Conservation (phyloP, 2,888 invertebrate genomes). For the Cephus pulcher region DNA sequence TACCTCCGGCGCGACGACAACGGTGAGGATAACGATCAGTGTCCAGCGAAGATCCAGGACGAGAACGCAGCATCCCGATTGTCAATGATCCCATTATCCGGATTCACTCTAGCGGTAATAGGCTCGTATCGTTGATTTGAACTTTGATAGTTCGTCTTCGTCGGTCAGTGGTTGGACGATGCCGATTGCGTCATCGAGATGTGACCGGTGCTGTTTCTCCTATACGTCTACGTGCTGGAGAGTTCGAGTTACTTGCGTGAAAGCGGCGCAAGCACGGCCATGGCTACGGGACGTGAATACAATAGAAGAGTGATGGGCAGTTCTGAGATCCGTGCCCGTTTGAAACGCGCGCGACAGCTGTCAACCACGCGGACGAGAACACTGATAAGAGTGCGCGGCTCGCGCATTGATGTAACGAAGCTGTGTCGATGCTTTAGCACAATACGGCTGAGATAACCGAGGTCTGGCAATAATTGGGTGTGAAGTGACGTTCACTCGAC, state of each 20-base stretch:
- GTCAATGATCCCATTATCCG: slow-evolving; percentile 14
- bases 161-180: slow-evolving; percentile 29
- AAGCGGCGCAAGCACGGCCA: background rate
- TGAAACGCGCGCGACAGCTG: slow-evolving; percentile 49
- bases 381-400: slow-evolving; percentile 8
- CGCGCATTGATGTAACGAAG: slow-evolving; percentile 7
- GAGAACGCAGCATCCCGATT: background rate
- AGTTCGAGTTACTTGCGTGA: background rate
- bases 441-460: background rate
- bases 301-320: slow-evolving; percentile 51
- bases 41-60: background rate
- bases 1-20: background rate
- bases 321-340: slow-evolving; percentile 40
- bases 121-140: slow-evolving; percentile 37
- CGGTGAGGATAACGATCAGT: background rate
- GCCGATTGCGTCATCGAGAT: slow-evolving; percentile 40
- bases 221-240: slow-evolving; percentile 17
- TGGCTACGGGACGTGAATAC: slow-evolving; percentile 38
- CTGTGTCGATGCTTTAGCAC: slow-evolving; percentile 6
- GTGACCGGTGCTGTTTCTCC: slow-evolving; percentile 30
- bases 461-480: slow-evolving; percentile 13
- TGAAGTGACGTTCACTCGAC: slow-evolving; percentile 13
- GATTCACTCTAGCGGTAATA: slow-evolving; percentile 32
- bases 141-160: slow-evolving; percentile 34
- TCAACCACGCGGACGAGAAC: slow-evolving; percentile 27